Evolutionary conservation across 2,888 invertebrate genomes (phyloP).

Genomic region (Ochlodes sylvanus): DNA sequence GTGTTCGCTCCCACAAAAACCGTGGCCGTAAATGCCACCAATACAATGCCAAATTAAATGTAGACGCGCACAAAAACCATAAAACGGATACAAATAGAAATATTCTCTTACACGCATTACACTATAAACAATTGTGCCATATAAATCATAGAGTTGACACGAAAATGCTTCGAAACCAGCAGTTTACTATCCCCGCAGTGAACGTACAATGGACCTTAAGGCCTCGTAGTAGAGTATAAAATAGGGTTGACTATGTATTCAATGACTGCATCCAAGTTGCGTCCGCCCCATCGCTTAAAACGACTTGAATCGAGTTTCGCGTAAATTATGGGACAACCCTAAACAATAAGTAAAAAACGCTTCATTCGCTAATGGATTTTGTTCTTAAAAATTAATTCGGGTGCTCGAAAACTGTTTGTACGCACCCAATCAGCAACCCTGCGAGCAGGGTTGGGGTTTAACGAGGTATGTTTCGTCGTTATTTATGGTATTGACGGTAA

Average conservation of each 20-base stretch:
- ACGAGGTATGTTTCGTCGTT: slow-evolving; percentile 18
- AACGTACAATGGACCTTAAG: slow-evolving; percentile 25
- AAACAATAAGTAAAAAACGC: slow-evolving; percentile 77
- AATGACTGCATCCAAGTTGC: slow-evolving; percentile 48
- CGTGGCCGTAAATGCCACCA: slow-evolving; percentile 69
- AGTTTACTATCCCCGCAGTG: slow-evolving; percentile 39
- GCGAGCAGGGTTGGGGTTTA: slow-evolving; percentile 37
- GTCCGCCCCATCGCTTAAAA: slow-evolving; percentile 81
- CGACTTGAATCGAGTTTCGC: slow-evolving; percentile 77
- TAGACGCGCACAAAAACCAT: slow-evolving; percentile 71
- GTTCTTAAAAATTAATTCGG: slow-evolving; percentile 84
- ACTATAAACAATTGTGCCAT: slow-evolving; percentile 77
- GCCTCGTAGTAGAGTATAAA: neutral
- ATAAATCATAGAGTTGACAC: slow-evolving; percentile 83
- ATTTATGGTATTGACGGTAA: slow-evolving; percentile 16
- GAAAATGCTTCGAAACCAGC: slow-evolving; percentile 67
- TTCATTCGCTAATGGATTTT: slow-evolving; percentile 82
- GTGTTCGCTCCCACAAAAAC: slow-evolving; percentile 61
- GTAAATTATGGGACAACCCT: slow-evolving; percentile 82
- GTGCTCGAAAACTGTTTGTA: slow-evolving; percentile 77
- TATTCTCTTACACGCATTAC: slow-evolving; percentile 79
- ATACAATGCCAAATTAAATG: slow-evolving; percentile 79
- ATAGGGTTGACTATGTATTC: neutral
- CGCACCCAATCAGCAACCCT: slow-evolving; percentile 74
- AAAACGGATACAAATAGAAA: slow-evolving; percentile 76